Conservation (phyloP, 2,113 vertebrate species). For the Circaetus gallicus region DNA sequence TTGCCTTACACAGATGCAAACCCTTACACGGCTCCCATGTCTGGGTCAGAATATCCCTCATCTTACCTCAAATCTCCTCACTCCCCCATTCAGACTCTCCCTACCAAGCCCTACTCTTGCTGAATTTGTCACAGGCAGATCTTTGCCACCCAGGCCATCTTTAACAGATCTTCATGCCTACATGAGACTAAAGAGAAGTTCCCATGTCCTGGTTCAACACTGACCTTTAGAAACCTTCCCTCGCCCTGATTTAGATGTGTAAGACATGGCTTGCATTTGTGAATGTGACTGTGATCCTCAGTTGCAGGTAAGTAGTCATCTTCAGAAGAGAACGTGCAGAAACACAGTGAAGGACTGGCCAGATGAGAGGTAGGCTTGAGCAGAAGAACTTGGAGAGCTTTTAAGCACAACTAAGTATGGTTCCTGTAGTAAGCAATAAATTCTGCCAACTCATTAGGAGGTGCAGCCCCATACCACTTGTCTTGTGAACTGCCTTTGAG, state of each 20-base stretch:
- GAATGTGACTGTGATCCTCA: neutral
- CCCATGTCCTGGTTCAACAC: neutral
- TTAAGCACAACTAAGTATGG: neutral
- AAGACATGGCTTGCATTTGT: neutral
- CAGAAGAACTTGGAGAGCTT: neutral
- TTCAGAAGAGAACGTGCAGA: neutral
- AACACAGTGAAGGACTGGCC: neutral
- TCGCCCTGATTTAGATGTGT: neutral
- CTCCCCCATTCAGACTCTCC: neutral
- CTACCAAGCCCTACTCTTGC: neutral
- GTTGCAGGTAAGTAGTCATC: neutral
- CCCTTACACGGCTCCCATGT: fast-evolving
- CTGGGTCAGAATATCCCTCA: neutral
- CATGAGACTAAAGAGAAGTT: neutral
- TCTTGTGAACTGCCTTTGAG: neutral
- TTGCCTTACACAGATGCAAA: neutral
- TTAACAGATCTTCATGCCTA: neutral
- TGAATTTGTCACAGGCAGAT: neutral
- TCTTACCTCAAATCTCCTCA: neutral
- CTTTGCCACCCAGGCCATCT: neutral
- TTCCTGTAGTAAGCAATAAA: neutral
- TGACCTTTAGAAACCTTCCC: neutral
- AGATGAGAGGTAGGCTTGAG: neutral
- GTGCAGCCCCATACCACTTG: neutral
- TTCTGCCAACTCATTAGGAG: neutral